Evolutionary conservation across 2,797 vertebrate species (phyloP).

Genomic region (Hybognathus amarus): DNA sequence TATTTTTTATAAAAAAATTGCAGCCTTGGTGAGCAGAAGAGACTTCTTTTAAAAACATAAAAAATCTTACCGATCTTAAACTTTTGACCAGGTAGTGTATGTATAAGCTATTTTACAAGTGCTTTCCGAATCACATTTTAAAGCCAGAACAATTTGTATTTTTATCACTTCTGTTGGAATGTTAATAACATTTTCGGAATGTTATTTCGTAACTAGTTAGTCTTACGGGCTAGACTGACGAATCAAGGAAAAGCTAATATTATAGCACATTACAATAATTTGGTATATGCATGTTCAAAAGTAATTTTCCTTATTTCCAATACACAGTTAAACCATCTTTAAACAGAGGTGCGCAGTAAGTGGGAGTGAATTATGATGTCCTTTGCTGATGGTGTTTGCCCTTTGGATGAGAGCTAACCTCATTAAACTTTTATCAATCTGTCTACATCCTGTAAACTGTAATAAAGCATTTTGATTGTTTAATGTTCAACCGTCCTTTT

Average conservation of each 20-base stretch:
- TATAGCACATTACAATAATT: background rate
- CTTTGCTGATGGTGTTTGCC: slow-evolving; percentile 63
- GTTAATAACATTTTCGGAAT: background rate
- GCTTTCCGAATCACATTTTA: background rate
- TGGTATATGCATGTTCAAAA: background rate
- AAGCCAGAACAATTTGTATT: background rate
- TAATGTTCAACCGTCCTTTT: slow-evolving; percentile 61
- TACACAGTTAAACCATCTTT: slow-evolving; percentile 3
- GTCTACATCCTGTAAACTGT: slow-evolving; percentile 56
- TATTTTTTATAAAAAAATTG: too few relatives aligned
- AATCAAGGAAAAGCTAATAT: background rate
- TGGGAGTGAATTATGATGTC: slow-evolving; percentile 64
- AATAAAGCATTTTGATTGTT: slow-evolving; percentile 65
- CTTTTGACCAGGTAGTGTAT: too few relatives aligned
- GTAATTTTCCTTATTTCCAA: background rate
- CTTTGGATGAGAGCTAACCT: slow-evolving; percentile 67
- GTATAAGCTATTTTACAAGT: background rate
- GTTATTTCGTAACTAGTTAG: background rate
- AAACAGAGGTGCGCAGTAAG: background rate
- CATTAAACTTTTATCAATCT: slow-evolving; percentile 70
- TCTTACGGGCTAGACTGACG: background rate
- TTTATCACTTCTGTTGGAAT: background rate
- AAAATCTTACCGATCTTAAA: too few relatives aligned
- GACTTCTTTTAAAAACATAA: too few relatives aligned
- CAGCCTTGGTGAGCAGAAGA: too few relatives aligned